Evolutionary conservation across 1,140 invertebrate genomes (phyloP).

Genomic region (Ceratitis capitata): DNA sequence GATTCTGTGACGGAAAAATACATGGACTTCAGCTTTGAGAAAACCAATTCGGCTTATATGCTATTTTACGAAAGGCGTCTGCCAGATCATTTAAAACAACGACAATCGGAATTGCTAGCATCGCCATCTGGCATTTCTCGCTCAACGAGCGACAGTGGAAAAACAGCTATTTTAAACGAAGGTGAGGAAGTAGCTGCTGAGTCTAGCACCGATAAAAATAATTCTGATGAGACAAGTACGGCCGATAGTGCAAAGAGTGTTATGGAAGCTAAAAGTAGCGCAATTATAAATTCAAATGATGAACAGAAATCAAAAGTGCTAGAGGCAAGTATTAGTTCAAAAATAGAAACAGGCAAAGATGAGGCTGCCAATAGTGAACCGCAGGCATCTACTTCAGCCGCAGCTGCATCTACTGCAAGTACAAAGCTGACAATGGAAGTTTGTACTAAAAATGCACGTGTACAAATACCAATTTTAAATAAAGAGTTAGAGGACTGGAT

Average conservation of each 20-base stretch:
- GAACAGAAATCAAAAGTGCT: background rate
- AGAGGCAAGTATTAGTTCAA: conserved; percentile 51
- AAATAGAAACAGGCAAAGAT: background rate
- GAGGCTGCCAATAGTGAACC: conserved; percentile 42
- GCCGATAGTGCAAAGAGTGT: conserved; percentile 37
- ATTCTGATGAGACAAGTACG: background rate
- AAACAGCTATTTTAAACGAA: background rate
- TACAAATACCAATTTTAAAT: conserved; percentile 67
- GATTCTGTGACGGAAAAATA: conserved; percentile 96
- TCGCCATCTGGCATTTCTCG: conserved; percentile 44
- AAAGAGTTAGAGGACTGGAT: conserved; percentile 90
- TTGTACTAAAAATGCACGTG: background rate
- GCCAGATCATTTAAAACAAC: conserved; percentile 58
- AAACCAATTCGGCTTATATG: conserved; percentile 98
- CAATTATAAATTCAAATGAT: background rate
- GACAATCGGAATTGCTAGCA: conserved; percentile 55
- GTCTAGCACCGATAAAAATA: background rate
- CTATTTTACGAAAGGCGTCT: conserved; percentile 86
- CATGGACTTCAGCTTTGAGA: conserved; percentile 97
- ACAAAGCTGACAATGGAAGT: background rate
- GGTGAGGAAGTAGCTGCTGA: conserved; percentile 33
- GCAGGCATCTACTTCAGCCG: conserved; percentile 57
- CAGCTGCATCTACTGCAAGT: conserved; percentile 45
- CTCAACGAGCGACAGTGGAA: conserved; percentile 18
- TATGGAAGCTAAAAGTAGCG: background rate